Percentiles rank a stretch among this genome's conserved stretches.
Conservation (phyloP, 2,797 vertebrate species). For the Alosa sapidissima region DNA sequence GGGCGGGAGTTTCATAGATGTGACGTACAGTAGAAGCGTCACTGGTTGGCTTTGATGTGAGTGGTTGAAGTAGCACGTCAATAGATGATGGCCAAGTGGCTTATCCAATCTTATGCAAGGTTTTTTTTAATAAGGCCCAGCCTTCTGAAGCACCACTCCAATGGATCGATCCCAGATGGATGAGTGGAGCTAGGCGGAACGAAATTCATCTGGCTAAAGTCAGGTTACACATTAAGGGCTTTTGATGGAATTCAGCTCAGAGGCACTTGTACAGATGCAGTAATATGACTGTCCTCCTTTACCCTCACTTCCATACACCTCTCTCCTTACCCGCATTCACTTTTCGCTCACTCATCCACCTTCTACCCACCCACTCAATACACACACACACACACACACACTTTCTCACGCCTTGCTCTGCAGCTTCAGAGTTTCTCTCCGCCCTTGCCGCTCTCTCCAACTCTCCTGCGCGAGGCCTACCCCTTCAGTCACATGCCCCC, state of each 20-base stretch:
- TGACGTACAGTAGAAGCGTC: too few species aligned
- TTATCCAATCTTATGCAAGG: too few species aligned
- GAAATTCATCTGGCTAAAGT: too few species aligned
- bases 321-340: not conserved
- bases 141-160: too few species aligned
- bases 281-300: not conserved
- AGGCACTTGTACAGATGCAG: not conserved
- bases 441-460: constrained; percentile 38
- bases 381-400: not conserved
- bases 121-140: too few species aligned
- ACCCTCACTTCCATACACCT: not conserved
- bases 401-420: not conserved
- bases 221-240: not conserved
- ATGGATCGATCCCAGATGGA: too few species aligned
- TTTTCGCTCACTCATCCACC: not conserved
- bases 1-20: too few species aligned
- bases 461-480: constrained; percentile 44
- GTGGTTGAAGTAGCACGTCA: too few species aligned
- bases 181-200: too few species aligned
- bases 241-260: not conserved
- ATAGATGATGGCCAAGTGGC: too few species aligned
- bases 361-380: not conserved
- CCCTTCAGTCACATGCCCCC: constrained; percentile 42
- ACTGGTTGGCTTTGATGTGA: too few species aligned
- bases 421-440: constrained; percentile 40